Percentiles rank a stretch among this genome's conserved stretches.
Conservation (phyloP, 2,888 invertebrate species). For the Cyrtodaria siliqua region DNA sequence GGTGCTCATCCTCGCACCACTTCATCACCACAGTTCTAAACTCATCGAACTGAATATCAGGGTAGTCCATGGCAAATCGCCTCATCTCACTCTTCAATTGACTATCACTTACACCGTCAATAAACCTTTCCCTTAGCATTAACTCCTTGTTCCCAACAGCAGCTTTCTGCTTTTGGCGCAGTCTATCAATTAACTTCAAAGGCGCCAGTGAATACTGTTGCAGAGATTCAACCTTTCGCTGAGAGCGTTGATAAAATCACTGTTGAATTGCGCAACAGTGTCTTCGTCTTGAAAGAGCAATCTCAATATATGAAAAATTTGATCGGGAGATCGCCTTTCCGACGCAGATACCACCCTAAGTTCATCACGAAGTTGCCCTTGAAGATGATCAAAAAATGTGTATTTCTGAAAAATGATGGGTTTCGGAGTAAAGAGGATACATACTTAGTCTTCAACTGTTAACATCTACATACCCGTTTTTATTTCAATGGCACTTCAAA, state of each 20-base stretch:
- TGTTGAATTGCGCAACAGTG: constrained; percentile 36
- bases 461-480: no score
- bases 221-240: constrained; percentile 26
- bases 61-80: no score
- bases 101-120: constrained; percentile 34
- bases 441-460: no score
- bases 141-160: constrained; percentile 22
- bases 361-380: constrained; percentile 30
- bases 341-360: constrained; percentile 2
- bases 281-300: constrained; percentile 24
- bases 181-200: constrained; percentile 10
- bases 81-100: constrained; percentile 26
- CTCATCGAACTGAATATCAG: constrained; percentile 17
- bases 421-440: no score
- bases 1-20: constrained; percentile 1
- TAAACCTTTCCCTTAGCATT: no score
- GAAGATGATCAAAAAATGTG: constrained; percentile 8
- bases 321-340: constrained; percentile 16
- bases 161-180: constrained; percentile 1
- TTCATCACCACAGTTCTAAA: constrained; percentile 16
- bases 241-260: constrained; percentile 24
- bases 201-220: constrained; percentile 31
- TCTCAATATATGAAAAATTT: constrained; percentile 23
- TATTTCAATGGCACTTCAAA: no score
- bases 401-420: no score